Evolutionary conservation across 2,797 vertebrate species (phyloP).

Genomic region (Anas bahamensis): DNA sequence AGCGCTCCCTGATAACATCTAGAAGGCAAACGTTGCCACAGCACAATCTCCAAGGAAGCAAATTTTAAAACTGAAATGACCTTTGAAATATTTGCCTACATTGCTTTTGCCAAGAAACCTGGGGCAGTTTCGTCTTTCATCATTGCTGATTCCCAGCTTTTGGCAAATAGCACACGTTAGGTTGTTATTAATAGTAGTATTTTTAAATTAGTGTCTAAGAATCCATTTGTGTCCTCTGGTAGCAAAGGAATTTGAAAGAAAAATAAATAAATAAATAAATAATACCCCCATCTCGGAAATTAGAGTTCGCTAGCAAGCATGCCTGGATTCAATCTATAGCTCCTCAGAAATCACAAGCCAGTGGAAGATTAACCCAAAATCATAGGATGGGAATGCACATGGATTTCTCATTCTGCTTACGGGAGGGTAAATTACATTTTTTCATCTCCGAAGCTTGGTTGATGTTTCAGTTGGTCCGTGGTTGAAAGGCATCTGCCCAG

Average conservation of each 20-base stretch:
- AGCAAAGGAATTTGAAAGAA: background rate
- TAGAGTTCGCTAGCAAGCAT: background rate
- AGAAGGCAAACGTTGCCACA: slow-evolving; percentile 22
- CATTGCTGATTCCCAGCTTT: background rate
- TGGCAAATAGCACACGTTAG: background rate
- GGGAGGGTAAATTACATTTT: background rate
- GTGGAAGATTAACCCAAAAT: slow-evolving; percentile 27
- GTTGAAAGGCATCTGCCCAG: background rate
- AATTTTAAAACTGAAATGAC: slow-evolving; percentile 54
- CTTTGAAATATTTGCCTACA: slow-evolving; percentile 49
- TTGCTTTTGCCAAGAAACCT: slow-evolving; percentile 42
- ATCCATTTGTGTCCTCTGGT: background rate
- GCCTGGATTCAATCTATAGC: slow-evolving; percentile 43
- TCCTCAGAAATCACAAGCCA: slow-evolving; percentile 41
- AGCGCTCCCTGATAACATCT: slow-evolving; percentile 56
- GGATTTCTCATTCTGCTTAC: slow-evolving; percentile 27
- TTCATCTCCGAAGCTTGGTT: background rate
- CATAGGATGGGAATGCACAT: background rate
- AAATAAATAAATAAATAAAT: background rate
- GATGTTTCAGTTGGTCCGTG: background rate
- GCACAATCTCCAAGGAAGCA: slow-evolving; percentile 51
- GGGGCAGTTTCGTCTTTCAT: slow-evolving; percentile 45
- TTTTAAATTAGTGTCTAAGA: background rate
- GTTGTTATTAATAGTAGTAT: background rate
- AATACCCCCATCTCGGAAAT: background rate